Base-by-base conservation (phyloP, 2,113 vertebrate genomes). In the Balaeniceps rex region DNA sequence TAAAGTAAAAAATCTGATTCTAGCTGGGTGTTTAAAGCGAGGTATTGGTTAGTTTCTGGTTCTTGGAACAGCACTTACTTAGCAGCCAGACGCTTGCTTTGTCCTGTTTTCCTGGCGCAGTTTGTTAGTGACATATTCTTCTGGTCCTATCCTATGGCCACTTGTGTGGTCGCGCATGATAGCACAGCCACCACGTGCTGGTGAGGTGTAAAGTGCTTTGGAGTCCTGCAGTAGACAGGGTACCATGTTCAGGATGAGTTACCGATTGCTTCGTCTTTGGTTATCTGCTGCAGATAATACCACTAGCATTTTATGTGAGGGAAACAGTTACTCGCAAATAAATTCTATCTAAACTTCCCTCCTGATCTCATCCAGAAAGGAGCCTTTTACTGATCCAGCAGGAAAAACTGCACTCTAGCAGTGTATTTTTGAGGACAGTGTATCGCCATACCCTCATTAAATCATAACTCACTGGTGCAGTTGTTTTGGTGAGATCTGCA, bases 401-500 rank as follows among this genome's bases (percentile, higher is more conserved):
- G 80, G 38, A 87, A 57, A 52, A 47, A 36, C 12, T 65, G 33
- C n/a, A 18, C 40, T 94, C 40, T 22, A 19, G 74, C 70, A 51
- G 33, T 65, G 33, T 77, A 13, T 49, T 93, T 91, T 85, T 88
- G 71, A 60, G 79, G 66, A 42, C 57, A 51, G 2, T 77, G 92
- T 83, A 47, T 92, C 2, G 4, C 58, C 22, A 10, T 64, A 66
- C 11, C 19, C 61, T 82, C 38, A 18, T 85, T 90, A 90, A 90
- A 76, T 81, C 7, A 1, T 58, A 52, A 65, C 24, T 93, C 7
- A 2, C 69, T 55, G 16, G 17, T 78, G 72, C 51, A 18, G 51
- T 87, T 87, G 72, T 76, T 96, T 54, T 55, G 44, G 38, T 9
- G 24, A 93, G 87, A 29, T 90, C 66, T 87, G 81, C 78, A 55